A percentile compares a stretch with the other conserved stretches of the same genome.
Evolutionary conservation across 2,797 vertebrate species (phyloP).

Genomic region (Percopsis omiscomaycus): DNA sequence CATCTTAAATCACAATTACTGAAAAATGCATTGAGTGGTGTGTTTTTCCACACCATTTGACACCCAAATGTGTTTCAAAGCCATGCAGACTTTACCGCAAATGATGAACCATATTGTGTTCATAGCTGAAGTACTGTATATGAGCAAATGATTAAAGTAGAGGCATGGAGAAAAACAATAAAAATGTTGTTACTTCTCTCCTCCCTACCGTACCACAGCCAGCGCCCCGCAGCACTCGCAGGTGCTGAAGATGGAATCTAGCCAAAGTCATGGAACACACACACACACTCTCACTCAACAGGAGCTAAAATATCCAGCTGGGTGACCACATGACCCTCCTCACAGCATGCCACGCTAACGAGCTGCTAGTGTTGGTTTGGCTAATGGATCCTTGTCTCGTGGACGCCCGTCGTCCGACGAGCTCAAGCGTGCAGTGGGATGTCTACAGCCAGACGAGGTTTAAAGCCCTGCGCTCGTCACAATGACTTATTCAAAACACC

Average conservation of each 20-base stretch:
- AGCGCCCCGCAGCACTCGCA: conserved; percentile 6
- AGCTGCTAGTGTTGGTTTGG: conserved; percentile 65
- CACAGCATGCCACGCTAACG: conserved; percentile 53
- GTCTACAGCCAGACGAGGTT: conserved; percentile 51
- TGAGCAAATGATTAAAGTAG: neutral
- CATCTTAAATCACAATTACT: too few relatives aligned
- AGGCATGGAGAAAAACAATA: neutral
- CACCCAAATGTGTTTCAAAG: too few relatives aligned
- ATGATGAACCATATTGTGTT: too few relatives aligned
- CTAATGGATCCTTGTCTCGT: conserved; percentile 51
- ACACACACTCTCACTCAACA: neutral
- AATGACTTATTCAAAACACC: conserved; percentile 73
- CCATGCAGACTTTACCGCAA: too few relatives aligned
- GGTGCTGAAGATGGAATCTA: neutral
- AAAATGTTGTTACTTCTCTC: neutral
- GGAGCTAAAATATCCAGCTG: neutral
- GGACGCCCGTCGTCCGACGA: conserved; percentile 51
- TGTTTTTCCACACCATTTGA: too few relatives aligned
- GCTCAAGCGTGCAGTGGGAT: conserved; percentile 10
- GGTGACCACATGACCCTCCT: conserved; percentile 12
- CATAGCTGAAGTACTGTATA: too few relatives aligned
- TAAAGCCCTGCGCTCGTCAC: conserved; percentile 54
- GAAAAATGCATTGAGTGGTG: too few relatives aligned
- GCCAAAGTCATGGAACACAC: neutral
- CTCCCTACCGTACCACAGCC: neutral